Conservation (phyloP, 37 sponge, comb jelly and placozoan genomes). For the Cliona cf. orientalis region DNA sequence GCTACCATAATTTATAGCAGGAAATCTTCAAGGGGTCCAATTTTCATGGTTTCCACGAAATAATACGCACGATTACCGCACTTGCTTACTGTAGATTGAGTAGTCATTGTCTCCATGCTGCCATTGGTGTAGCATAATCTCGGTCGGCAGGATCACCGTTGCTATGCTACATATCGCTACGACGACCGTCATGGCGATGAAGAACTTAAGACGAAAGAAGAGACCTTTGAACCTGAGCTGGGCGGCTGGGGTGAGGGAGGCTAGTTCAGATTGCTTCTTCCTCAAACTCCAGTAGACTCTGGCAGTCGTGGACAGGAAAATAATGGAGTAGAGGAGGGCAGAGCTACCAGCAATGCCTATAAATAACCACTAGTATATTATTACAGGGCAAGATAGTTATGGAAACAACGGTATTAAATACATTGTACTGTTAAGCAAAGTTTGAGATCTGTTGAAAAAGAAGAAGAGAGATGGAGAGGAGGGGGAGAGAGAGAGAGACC, state of each 20-base stretch:
- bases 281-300: slow-evolving; percentile 11
- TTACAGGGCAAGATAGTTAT: too few species aligned
- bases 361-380: slow-evolving; percentile 20
- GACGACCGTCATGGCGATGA: slow-evolving; percentile 36
- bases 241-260: slow-evolving; percentile 7
- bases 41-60: not conserved
- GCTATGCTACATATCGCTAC: slow-evolving; percentile 43
- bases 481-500: not conserved
- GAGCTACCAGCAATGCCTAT: slow-evolving; percentile 32
- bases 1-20: not conserved
- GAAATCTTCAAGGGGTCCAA: not conserved
- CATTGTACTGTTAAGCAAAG: not conserved
- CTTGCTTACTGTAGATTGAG: slow-evolving; percentile 54
- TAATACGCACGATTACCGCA: not conserved
- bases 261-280: slow-evolving; percentile 18
- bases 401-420: too few species aligned
- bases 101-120: slow-evolving; percentile 31
- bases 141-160: slow-evolving; percentile 41
- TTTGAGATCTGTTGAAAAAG: too few species aligned
- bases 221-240: slow-evolving; percentile 2
- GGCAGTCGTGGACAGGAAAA: slow-evolving; percentile 17
- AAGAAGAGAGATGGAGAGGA: slow-evolving; percentile 13
- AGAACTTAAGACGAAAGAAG: slow-evolving; percentile 23
- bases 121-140: slow-evolving; percentile 43
- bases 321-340: slow-evolving; percentile 21